phyloP scores from a whole-genome alignment of 2,888 invertebrate genomes.

The Netelia fuscicornis region DNA sequence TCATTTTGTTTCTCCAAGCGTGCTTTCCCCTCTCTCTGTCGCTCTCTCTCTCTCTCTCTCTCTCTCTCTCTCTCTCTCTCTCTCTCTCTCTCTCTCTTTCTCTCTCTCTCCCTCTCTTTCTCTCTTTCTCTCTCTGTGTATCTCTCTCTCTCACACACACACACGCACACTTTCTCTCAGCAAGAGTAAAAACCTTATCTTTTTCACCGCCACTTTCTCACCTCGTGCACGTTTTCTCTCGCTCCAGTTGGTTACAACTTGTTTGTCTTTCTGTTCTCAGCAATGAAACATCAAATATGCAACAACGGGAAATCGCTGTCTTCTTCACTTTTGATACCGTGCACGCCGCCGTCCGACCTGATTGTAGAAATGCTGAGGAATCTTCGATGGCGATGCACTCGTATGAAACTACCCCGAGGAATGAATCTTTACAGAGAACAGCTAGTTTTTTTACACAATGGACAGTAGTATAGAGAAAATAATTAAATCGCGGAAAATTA shows the following conservation, averaged over 20 bases:
- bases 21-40: slow-evolving; percentile 32
- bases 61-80: background rate
- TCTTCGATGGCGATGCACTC: too few relatives aligned
- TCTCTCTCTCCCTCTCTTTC: background rate
- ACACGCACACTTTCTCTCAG: background rate
- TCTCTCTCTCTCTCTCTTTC: slow-evolving; percentile 9
- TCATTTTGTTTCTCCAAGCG: slow-evolving; percentile 62
- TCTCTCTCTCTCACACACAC: slow-evolving; percentile 17
- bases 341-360: too few relatives aligned
- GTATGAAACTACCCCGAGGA: too few relatives aligned
- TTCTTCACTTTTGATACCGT: slow-evolving; percentile 33
- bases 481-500: too few relatives aligned
- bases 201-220: slow-evolving; percentile 28
- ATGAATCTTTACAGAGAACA: too few relatives aligned
- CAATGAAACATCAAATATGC: slow-evolving; percentile 57
- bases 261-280: slow-evolving; percentile 60
- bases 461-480: too few relatives aligned
- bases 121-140: background rate
- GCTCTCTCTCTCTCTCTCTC: background rate
- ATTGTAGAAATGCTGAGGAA: too few relatives aligned
- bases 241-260: slow-evolving; percentile 57
- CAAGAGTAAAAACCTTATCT: background rate
- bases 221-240: slow-evolving; percentile 17
- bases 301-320: slow-evolving; percentile 46
- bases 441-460: too few relatives aligned